These are phyloP conservation scores for Sorex araneus DNA, from an alignment of 2,113 vertebrate genomes.

Conservation along the genomic window DNA sequence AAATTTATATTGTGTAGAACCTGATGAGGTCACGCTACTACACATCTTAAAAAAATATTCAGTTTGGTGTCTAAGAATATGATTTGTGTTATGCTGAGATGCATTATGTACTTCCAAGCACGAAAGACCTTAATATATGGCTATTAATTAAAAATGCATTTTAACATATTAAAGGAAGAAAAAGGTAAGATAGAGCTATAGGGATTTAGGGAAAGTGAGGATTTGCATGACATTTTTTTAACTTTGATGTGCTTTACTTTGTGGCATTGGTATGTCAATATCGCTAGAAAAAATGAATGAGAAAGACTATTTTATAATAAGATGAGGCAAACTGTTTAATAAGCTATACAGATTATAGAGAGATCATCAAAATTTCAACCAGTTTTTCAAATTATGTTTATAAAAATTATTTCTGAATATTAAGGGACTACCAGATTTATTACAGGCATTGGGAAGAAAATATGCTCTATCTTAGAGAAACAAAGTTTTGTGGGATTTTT, in stretches of 20 bases:
- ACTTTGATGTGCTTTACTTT: conserved; percentile 2
- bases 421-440: conserved; percentile 36
- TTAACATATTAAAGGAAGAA: not conserved
- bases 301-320: not conserved
- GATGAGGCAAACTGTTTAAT: not conserved
- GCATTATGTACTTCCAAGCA: not conserved
- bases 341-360: not conserved
- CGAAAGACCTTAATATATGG: not conserved
- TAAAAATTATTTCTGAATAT: conserved; percentile 62
- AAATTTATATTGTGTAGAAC: not conserved
- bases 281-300: not conserved
- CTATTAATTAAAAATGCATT: not conserved
- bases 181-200: not conserved
- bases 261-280: not conserved
- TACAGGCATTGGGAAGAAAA: not conserved
- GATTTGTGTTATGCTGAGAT: not conserved
- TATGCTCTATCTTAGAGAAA: conserved; percentile 24
- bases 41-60: not conserved
- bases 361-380: conserved; percentile 2
- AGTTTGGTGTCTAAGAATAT: not conserved
- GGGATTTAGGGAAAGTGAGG: fast-evolving
- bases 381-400: conserved; percentile 4
- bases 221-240: not conserved
- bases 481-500: conserved; percentile 25
- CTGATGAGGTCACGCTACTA: not conserved